These are phyloP conservation scores for Vulpes lagopus DNA, from an alignment of 2,113 vertebrate species.

Conservation along the genomic window DNA sequence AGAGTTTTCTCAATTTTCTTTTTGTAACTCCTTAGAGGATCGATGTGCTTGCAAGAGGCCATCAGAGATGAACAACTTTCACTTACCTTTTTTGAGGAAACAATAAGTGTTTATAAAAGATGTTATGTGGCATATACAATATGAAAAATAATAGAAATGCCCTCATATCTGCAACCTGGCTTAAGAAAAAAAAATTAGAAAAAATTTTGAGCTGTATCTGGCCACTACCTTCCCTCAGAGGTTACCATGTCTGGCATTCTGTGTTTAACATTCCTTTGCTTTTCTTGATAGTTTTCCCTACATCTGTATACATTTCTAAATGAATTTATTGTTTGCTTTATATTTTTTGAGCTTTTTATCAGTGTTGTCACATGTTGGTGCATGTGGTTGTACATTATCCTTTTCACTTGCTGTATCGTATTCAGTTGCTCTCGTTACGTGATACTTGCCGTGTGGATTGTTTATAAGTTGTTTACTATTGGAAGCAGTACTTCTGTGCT, in stretches of 20 bases:
- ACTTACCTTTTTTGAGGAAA: conserved; percentile 19
- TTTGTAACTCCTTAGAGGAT: neutral
- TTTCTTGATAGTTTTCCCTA: neutral
- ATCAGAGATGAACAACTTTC: neutral
- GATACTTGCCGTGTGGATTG: neutral
- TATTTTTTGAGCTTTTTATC: neutral
- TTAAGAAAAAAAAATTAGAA: conserved; percentile 1
- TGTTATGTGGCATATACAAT: neutral
- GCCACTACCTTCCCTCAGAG: neutral
- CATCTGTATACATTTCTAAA: neutral
- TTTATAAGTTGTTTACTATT: neutral
- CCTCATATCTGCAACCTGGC: neutral
- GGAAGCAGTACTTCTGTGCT: neutral
- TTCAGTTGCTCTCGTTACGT: neutral
- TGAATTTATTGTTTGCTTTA: neutral
- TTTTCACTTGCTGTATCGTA: neutral
- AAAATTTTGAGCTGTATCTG: neutral
- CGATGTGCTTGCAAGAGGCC: neutral
- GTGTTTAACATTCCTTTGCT: neutral
- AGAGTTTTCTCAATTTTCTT: neutral
- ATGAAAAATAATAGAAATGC: neutral
- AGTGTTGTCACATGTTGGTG: neutral
- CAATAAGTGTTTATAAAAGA: neutral
- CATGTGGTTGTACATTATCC: neutral
- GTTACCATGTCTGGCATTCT: neutral